Base-by-base conservation (phyloP, 2,888 invertebrate species). In the Pelosia muscerda region DNA sequence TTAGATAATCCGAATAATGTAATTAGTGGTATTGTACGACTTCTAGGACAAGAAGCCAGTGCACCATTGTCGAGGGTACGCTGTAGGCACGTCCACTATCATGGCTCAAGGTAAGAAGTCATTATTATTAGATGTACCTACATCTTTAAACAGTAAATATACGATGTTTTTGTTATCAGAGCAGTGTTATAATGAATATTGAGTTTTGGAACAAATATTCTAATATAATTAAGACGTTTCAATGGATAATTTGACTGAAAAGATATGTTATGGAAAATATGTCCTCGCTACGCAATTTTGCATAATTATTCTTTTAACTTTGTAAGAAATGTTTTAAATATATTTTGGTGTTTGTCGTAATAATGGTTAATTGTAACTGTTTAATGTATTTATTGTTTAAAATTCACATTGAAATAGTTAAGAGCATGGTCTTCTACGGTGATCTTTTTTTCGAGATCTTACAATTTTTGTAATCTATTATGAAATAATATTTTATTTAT, bases 1-100 rank as follows among this genome's bases (percentile, higher is more conserved):
- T 76, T 68, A 86, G 84, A 86, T 87, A 89, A 88, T 84, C 77
- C 81, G 38, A 71, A 64, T 89, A 89, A 88, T 82, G 80, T 73
- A 86, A 89, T 89, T 89, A 89, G 74, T 74, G 81, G 68, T 77
- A 69, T 61, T 66, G 73, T 83, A 73, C 77, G 89, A 89, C 76
- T 88, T 89, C 86, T 72, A 73, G 63, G 71, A 68, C 69, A 31
- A 15, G 79, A 75, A 79, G 82, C 70, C 86, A 88, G 86, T 88
- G 68, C 69, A 66, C 75, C 76, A 76, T 63, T 67, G 76, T 53
- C 49, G 69, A 69, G 78, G 74, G 76, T 63, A 67, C 76, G 59
- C 76, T 73, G 71, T 63, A 73, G 73, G 31, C 73, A 68, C 59
- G 54, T 53, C 11, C 25, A 23, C 19, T 1, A 63, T 60, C 25